A percentile compares a stretch with the other conserved stretches of the same genome.
phyloP scores from a whole-genome alignment of 2,113 vertebrate genomes.

The Brachypteracias leptosomus region DNA sequence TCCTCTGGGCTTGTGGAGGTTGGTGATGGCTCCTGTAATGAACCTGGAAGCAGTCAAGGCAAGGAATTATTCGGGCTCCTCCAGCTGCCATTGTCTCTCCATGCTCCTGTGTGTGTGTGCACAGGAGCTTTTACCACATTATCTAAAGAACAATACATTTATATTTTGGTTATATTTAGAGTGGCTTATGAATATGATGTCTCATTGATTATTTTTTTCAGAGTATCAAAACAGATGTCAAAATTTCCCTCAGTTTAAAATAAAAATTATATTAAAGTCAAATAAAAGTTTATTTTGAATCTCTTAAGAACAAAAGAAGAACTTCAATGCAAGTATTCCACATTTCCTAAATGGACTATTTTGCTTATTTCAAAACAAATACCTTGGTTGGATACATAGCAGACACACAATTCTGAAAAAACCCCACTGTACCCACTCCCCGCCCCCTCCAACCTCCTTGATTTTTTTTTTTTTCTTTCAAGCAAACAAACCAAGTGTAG shows the following conservation, averaged over 20 bases:
- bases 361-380: neutral
- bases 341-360: neutral
- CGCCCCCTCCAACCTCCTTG: rapidly evolving
- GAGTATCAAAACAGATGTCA: neutral
- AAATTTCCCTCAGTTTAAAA: neutral
- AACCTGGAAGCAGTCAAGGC: neutral
- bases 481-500: neutral
- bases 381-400: neutral
- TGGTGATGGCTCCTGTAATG: too few species aligned
- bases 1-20: neutral
- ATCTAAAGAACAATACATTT: neutral
- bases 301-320: neutral
- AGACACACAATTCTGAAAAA: neutral
- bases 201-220: neutral
- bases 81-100: neutral
- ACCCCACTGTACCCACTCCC: rapidly evolving
- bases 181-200: neutral
- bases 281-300: neutral
- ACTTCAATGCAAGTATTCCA: neutral
- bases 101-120: neutral
- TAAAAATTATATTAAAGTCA: neutral
- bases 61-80: neutral
- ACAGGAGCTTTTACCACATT: neutral
- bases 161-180: neutral
- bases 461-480: neutral